Base-by-base conservation (phyloP, 1,140 invertebrate genomes). In the Steinernema feltiae region DNA sequence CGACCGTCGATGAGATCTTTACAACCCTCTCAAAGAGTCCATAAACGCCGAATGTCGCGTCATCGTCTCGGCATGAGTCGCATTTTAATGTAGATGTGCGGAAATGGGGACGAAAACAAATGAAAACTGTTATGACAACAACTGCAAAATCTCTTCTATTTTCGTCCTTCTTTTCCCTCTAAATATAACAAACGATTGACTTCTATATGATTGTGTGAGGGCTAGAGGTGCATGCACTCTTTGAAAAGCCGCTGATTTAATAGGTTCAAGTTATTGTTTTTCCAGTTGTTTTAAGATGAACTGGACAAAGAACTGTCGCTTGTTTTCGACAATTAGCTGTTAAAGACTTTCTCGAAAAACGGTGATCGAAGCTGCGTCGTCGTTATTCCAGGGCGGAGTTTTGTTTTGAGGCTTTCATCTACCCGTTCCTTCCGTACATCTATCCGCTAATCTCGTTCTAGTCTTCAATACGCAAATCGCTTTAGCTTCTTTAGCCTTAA, bases 401-500 rank as follows among this genome's bases (percentile, higher is more conserved):
- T 41, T 18, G 35, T 7, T 18, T 7, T 18, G 35, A 7, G 18
- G 35, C 35, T 41, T 41, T 41, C 53, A 17, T 63, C 53, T 21
- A 63, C 53, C 53, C 35, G 35, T 41, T 41, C 18, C 18, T 7
- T 41, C 35, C 35, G 7, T 7, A 7, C 35, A 41, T 41, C 35
- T 18, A 41, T 63, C 24, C 24, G 3, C 24, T 21, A 15, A 15
- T 63, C 53, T n/a, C 7, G 53, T 21, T 63, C 15, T 27, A 3
- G 53, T 27, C 53, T 63, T 27, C 53, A 3, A 27, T 3, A 21
- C 7, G 24, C 7, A 3, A 63, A 3, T 63, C 35, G 35, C 18
- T 41, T 41, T 41, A 41, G 35, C 35, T 41, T 41, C 7, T 41
- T 41, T 69, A n/a, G 29, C 7, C 63, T 48, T 24, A 76, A 75